Evolutionary conservation across 2,797 vertebrate species (phyloP).

Genomic region (Lophius americanus): DNA sequence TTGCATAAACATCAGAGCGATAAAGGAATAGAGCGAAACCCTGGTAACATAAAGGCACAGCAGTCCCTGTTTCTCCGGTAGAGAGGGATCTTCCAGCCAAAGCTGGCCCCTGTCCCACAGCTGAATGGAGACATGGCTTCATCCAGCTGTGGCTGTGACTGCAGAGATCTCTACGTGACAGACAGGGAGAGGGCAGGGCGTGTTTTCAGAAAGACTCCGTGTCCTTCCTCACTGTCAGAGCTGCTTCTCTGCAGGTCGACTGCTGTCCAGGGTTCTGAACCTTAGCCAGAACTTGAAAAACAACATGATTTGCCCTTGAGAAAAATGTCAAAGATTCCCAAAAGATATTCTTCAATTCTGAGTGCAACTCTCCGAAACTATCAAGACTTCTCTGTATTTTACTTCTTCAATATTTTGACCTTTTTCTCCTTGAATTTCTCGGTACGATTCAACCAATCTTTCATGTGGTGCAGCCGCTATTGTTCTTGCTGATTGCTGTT

Average conservation of each 20-base stretch:
- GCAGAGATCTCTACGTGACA: too few relatives aligned
- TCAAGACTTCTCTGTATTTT: not conserved
- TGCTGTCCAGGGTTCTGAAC: constrained; percentile 17
- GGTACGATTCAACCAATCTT: constrained; percentile 8
- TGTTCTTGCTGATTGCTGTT: constrained; percentile 59
- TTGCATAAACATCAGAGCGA: too few relatives aligned
- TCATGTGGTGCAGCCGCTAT: constrained; percentile 9
- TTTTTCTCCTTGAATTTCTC: not conserved
- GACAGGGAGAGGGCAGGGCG: too few relatives aligned
- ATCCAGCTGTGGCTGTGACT: constrained; percentile 23
- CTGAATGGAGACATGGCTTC: too few relatives aligned
- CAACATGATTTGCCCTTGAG: not conserved
- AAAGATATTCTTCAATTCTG: constrained; percentile 1
- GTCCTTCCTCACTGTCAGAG: constrained; percentile 18
- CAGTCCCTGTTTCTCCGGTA: too few relatives aligned
- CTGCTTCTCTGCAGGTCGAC: constrained; percentile 20
- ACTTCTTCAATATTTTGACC: constrained; percentile 11
- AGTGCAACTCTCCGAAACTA: not conserved
- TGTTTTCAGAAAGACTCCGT: too few relatives aligned
- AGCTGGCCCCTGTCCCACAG: too few relatives aligned
- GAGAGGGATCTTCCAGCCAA: too few relatives aligned
- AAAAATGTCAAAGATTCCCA: constrained; percentile 14
- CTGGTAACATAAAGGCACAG: too few relatives aligned
- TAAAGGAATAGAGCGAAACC: too few relatives aligned
- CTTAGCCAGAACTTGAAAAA: not conserved